Evolutionary conservation across 2,888 invertebrate genomes (phyloP), one percentile per base, ranked within the genome.

Genomic region (Dasysyrphus albostriatus): DNA sequence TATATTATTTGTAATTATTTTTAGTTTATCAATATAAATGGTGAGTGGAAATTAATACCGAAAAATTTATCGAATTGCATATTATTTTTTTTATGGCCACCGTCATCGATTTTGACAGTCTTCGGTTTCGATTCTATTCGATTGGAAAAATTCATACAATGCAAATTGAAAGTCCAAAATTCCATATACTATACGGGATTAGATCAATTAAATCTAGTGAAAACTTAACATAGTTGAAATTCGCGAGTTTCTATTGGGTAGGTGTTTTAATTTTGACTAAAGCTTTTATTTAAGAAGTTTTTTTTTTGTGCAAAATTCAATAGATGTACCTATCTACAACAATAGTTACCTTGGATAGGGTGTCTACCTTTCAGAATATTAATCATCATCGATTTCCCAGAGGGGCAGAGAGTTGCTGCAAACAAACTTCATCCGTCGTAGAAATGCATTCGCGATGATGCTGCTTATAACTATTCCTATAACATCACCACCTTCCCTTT

Each of bases 61-160:
- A 39, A 29, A 16, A 16, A 16, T 29, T 42, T n/a, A 44, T n/a
- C 4, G 0, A 54, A 49, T 63, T 49, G 19, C 47, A 34, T 12
- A 29, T 10, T 49, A 56, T 34, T 54, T 14, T 54, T n/a, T 39
- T 54, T 47, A 79, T 83, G 78, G 83, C 67, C 70, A 75, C 78
- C 87, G 83, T 79, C 82, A 87, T 87, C 87, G 87, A 87, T 87
- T 87, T 87, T 87, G 87, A 87, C 87, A 83, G 47, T 58, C 32
- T 32, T 49, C n/a, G 24, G 42, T 54, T 75, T 58, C 67, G 49
- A 65, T 63, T 59, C 16, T 14, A 59, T 56, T 69, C 42, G 39
- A 74, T 78, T 42, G 42, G 29, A 65, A 74, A 54, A 49, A 42
- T 24, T 61, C 24, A 24, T 42, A 16, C 2, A 61, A 24, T 61